These are phyloP conservation scores for Myiothlypis coronata DNA, from an alignment of 2,797 vertebrate species.

Conservation along the genomic window DNA sequence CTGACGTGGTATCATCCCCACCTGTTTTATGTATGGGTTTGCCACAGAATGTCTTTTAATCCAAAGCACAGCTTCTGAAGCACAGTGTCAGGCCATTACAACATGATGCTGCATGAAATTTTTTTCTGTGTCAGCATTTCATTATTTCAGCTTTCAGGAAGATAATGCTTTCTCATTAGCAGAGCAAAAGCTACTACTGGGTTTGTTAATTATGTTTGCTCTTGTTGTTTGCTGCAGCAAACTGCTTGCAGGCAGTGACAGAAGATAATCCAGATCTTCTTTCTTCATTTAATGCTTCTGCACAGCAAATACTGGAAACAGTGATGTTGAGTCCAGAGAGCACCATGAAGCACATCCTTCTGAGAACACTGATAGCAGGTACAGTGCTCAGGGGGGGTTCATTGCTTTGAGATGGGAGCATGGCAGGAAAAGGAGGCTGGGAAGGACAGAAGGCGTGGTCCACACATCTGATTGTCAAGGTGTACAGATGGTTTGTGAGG, in stretches of 20 bases:
- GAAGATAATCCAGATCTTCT: slow-evolving; percentile 94
- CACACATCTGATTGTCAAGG: not conserved
- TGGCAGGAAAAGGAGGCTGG: not conserved
- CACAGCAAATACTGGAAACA: slow-evolving; percentile 80
- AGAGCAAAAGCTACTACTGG: not conserved
- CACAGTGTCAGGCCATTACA: not conserved
- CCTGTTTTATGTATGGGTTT: not conserved
- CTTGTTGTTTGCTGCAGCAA: slow-evolving; percentile 75
- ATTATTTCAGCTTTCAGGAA: not conserved
- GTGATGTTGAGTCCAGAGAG: slow-evolving; percentile 79
- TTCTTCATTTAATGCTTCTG: slow-evolving; percentile 75
- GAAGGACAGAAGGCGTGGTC: not conserved
- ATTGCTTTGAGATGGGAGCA: not conserved
- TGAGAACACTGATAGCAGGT: slow-evolving; percentile 91
- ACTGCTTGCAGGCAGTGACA: slow-evolving; percentile 93
- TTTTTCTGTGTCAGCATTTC: not conserved
- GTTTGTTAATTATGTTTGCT: slow-evolving; percentile 4
- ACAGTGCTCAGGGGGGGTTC: rapidly evolving
- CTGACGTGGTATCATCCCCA: not conserved
- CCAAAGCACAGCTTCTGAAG: not conserved
- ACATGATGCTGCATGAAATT: not conserved
- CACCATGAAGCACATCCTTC: slow-evolving; percentile 81
- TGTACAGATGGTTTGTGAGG: not conserved
- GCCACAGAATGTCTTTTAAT: not conserved
- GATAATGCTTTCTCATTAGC: not conserved